Base-by-base conservation (phyloP, 2,797 vertebrate species). In the Sebastes wilsoni region DNA sequence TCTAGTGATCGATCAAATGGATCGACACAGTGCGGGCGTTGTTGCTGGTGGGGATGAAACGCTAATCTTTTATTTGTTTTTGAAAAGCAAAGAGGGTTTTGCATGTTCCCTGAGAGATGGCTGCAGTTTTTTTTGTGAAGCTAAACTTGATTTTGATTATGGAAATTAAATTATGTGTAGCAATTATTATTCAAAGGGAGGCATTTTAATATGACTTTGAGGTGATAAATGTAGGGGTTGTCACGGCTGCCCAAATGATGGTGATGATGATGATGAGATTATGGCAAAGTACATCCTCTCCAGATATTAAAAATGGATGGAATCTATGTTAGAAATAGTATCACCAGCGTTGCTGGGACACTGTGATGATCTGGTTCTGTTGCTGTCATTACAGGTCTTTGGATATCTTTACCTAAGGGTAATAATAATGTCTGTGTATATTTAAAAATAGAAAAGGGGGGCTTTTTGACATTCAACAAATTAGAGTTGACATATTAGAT, bases 1-100 rank as follows among this genome's bases (percentile, higher is more conserved):
- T 75, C 72, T 10, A 27, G 16, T 32, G 25, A 83, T 86, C 75
- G 23, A 88, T 86, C 32, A 20, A 7, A 77, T 58, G 10, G 52
- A 32, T 61, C 22, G 7, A 79, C 62, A 28, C 54, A 18, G 13
- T 30, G 52, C 23, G 54, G 6, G 32, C n/a, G 64, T 34, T 74
- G 30, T 20, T 61, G 30, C 12, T 52, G 28, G 20, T 6, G 2
- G 9, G 28, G 65, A 72, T 20, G 2, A 25, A 18, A 49, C 25
- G 10, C 3, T 13, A 10, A 34, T 56, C 20, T 66, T 38, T 23
- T 60, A 6, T 55, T 70, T 68, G 42, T 32, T 75, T 85, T 27
- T 30, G 6, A 67, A 66, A 34, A 9, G 18, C 6, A 14, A 7
- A 13, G 4, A 60, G 54, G 61, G 42, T 65, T 65, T 32, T 28